Conservation (phyloP, 2,888 invertebrate genomes). For the Erebia aethiops region DNA sequence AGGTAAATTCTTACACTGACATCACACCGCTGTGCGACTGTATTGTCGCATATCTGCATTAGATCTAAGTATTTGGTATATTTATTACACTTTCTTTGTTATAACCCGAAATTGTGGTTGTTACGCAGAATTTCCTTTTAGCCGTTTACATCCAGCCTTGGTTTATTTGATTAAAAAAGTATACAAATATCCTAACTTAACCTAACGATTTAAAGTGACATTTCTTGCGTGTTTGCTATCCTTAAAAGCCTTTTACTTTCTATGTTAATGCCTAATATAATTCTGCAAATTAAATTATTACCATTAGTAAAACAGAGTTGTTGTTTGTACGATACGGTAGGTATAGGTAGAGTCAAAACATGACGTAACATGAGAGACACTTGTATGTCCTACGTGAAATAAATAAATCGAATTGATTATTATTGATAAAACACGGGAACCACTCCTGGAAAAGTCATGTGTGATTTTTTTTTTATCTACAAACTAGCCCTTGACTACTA, state of each 20-base stretch:
- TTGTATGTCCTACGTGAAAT: too few relatives aligned
- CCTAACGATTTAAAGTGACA: background rate
- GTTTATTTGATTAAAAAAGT: slow-evolving; percentile 3
- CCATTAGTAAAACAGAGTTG: too few relatives aligned
- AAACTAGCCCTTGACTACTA: too few relatives aligned
- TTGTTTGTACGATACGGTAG: too few relatives aligned
- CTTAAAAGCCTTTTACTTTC: background rate
- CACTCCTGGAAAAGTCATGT: too few relatives aligned
- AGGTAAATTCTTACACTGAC: background rate
- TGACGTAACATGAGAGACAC: too few relatives aligned
- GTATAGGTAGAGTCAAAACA: too few relatives aligned
- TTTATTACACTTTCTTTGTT: slow-evolving; percentile 24
- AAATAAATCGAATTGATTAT: too few relatives aligned
- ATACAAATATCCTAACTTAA: background rate
- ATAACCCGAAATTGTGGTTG: slow-evolving; percentile 17
- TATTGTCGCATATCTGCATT: slow-evolving; percentile 9
- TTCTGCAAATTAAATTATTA: too few relatives aligned
- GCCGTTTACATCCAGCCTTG: background rate
- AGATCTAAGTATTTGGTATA: background rate
- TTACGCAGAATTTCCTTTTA: slow-evolving; percentile 10
- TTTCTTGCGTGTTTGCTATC: background rate
- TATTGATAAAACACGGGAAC: too few relatives aligned
- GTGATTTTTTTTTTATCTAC: too few relatives aligned
- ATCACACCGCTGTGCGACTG: background rate
- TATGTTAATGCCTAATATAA: too few relatives aligned